These are phyloP conservation scores for Gallinago jamesoni DNA, from an alignment of 2,113 vertebrate species.

Conservation along the genomic window DNA sequence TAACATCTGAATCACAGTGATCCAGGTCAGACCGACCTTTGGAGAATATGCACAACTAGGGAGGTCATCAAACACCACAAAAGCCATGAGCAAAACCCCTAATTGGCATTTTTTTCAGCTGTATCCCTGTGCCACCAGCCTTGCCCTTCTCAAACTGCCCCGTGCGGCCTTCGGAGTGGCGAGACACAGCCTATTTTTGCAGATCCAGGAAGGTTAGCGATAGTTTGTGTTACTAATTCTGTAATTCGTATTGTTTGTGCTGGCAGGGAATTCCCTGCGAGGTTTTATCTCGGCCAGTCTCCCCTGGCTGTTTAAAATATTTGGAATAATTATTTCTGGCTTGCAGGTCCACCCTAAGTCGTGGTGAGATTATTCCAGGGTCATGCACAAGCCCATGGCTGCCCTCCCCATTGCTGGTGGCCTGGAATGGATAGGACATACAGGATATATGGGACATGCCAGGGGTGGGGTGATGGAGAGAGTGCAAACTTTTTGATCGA, in stretches of 20 bases:
- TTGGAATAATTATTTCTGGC: constrained; percentile 58
- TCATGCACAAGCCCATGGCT: not conserved
- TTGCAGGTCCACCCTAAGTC: not conserved
- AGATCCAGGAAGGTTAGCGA: constrained; percentile 12
- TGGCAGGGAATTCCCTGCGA: constrained; percentile 11
- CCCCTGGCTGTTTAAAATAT: constrained; percentile 59
- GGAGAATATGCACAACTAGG: not conserved
- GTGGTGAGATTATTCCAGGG: not conserved
- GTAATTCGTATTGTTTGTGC: constrained; percentile 53
- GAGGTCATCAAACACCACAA: not conserved
- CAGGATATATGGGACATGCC: not conserved
- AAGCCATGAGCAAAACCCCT: not conserved
- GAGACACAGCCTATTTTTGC: constrained; percentile 33
- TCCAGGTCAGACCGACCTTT: not conserved
- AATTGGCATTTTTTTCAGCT: constrained; percentile 25
- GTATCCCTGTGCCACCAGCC: not conserved
- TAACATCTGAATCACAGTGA: not conserved
- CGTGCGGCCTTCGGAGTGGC: not conserved
- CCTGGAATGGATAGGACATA: not conserved
- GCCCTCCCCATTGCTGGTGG: not conserved
- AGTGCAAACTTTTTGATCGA: not conserved
- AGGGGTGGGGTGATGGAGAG: rapidly evolving
- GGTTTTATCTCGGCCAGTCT: constrained; percentile 57
- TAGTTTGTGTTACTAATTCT: constrained; percentile 62
- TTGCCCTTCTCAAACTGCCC: not conserved